Percentiles rank a stretch among this genome's conserved stretches.
Evolutionary conservation across 1,140 invertebrate species (phyloP).

Genomic region (Brevipalpus yothersi): DNA sequence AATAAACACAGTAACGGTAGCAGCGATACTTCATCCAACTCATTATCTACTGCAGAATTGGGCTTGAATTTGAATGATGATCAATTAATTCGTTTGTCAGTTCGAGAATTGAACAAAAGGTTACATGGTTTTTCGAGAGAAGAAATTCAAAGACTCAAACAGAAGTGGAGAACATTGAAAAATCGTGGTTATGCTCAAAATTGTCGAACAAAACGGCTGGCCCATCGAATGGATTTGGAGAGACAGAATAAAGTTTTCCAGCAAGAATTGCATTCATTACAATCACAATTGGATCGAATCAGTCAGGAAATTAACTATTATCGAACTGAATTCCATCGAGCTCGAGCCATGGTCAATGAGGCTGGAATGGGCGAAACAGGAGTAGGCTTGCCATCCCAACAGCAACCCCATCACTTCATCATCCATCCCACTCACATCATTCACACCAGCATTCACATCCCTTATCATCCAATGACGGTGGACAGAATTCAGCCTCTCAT

Average conservation of each 20-base stretch:
- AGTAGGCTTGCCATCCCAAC: not conserved
- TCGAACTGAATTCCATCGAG: not conserved
- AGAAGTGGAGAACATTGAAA: conserved; percentile 86
- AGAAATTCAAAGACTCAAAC: conserved; percentile 70
- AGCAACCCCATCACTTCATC: not conserved
- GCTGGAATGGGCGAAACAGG: too few relatives aligned
- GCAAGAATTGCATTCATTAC: conserved; percentile 37
- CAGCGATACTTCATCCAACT: not conserved
- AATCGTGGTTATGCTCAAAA: conserved; percentile 97
- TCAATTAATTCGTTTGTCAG: conserved; percentile 63
- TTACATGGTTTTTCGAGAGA: conserved; percentile 76
- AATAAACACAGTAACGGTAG: not conserved
- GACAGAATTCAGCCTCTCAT: not conserved
- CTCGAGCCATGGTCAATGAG: too few relatives aligned
- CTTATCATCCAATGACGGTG: too few relatives aligned
- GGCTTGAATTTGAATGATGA: conserved; percentile 35
- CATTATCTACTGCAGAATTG: not conserved
- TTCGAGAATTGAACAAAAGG: conserved; percentile 80
- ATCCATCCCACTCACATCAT: not conserved
- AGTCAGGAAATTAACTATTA: not conserved
- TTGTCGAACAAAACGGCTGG: conserved; percentile 68
- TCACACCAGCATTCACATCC: not conserved
- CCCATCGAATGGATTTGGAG: conserved; percentile 65
- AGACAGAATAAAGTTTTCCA: conserved; percentile 47
- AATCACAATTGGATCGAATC: conserved; percentile 36